Evolutionary conservation across 2,113 vertebrate genomes (phyloP).

Genomic region (Uria lomvia): DNA sequence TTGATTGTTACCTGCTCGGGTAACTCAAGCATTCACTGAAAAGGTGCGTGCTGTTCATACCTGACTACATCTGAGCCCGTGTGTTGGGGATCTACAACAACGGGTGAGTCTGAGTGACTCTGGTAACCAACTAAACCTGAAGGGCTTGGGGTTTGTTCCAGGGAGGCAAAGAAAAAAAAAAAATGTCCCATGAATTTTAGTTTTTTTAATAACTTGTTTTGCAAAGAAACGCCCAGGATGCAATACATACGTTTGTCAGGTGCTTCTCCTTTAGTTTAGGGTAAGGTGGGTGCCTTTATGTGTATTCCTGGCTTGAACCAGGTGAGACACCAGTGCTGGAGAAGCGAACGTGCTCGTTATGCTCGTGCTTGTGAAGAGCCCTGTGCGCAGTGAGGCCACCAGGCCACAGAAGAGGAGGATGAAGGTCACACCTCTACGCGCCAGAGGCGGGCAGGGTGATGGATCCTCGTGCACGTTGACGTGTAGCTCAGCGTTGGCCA

Average conservation of each 20-base stretch:
- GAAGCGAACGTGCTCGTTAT: background rate
- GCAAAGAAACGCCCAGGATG: fast-evolving
- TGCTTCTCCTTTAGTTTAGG: background rate
- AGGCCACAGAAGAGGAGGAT: background rate
- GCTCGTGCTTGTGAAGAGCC: background rate
- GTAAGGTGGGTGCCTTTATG: background rate
- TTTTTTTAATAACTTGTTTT: background rate
- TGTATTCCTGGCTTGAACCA: background rate
- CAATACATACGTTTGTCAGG: background rate
- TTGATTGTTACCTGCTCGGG: fast-evolving
- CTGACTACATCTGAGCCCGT: background rate
- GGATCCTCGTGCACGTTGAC: background rate
- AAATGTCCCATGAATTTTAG: background rate
- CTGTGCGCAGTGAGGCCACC: background rate
- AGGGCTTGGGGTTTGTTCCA: background rate
- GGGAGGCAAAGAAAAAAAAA: background rate
- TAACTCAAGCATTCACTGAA: fast-evolving
- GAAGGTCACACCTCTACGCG: fast-evolving
- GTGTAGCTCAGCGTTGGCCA: background rate
- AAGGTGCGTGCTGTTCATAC: fast-evolving
- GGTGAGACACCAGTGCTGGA: background rate
- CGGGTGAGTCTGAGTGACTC: background rate
- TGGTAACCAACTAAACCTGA: background rate
- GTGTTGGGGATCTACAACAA: too few species aligned
- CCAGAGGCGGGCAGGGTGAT: background rate